Evolutionary conservation across 2,888 invertebrate genomes (phyloP).

Genomic region (Leucophora obtusa): DNA sequence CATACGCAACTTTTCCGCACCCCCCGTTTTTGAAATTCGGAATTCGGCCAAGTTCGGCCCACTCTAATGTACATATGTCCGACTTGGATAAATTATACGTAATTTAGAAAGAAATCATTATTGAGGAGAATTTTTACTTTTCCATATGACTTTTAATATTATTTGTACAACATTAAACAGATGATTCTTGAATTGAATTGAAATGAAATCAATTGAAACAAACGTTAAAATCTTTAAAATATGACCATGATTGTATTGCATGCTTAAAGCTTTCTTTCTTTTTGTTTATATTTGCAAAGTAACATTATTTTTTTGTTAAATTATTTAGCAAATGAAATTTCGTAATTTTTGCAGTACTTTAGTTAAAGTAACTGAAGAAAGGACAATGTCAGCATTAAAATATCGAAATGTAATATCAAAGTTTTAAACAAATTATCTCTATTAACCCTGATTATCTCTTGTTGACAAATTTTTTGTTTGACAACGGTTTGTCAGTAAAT

Average conservation of each 20-base stretch:
- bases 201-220: conserved; percentile 19
- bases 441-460: neutral
- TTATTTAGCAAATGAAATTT: no score
- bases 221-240: conserved; percentile 14
- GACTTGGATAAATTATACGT: neutral
- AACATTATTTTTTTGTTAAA: neutral
- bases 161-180: no score
- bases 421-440: neutral
- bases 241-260: neutral
- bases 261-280: neutral
- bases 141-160: conserved; percentile 17
- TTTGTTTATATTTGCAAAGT: no score
- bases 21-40: no score
- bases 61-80: no score
- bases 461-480: conserved; percentile 24
- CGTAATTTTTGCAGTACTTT: neutral
- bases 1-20: no score
- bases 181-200: neutral
- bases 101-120: neutral
- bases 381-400: neutral
- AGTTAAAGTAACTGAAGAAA: neutral
- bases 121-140: neutral
- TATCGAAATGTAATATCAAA: neutral
- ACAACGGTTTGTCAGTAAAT: conserved; percentile 26
- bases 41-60: no score